Percentiles rank a stretch among this genome's conserved stretches.
Evolutionary conservation across 2,113 vertebrate species (phyloP).

Genomic region (Thalassoma bifasciatum): DNA sequence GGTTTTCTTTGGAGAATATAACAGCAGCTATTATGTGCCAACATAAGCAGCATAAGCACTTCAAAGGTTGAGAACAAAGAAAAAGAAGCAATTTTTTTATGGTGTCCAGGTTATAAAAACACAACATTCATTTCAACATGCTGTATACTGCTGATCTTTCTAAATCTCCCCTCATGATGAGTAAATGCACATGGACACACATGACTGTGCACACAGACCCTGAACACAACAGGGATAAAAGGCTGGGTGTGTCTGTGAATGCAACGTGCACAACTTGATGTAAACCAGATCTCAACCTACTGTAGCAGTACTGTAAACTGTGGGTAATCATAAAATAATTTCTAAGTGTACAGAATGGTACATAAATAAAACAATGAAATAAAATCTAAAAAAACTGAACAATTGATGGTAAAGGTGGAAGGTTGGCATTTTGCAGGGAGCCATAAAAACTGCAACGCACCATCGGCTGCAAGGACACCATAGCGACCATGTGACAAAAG

Average conservation of each 20-base stretch:
- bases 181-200: conserved; percentile 1
- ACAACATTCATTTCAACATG: neutral
- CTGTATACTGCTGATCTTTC: conserved; percentile 23
- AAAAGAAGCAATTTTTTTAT: neutral
- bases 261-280: neutral
- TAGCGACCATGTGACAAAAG: conserved; percentile 39
- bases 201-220: conserved; percentile 27
- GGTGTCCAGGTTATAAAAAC: conserved; percentile 11
- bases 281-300: neutral
- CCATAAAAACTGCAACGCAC: conserved; percentile 30
- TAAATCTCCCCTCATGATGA: conserved; percentile 21
- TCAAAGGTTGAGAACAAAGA: too few relatives aligned
- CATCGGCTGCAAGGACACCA: conserved; percentile 24
- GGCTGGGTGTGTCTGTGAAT: conserved; percentile 1
- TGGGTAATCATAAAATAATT: neutral
- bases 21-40: too few relatives aligned
- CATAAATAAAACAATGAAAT: neutral
- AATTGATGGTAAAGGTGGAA: neutral
- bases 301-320: neutral
- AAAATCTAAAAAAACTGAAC: neutral
- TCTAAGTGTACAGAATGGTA: neutral
- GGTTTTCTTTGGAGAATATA: too few relatives aligned
- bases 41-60: too few relatives aligned
- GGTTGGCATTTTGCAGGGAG: conserved; percentile 6
- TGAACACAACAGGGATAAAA: conserved; percentile 11